Evolutionary conservation across 2,888 invertebrate genomes (phyloP).

Genomic region (Allacma fusca): DNA sequence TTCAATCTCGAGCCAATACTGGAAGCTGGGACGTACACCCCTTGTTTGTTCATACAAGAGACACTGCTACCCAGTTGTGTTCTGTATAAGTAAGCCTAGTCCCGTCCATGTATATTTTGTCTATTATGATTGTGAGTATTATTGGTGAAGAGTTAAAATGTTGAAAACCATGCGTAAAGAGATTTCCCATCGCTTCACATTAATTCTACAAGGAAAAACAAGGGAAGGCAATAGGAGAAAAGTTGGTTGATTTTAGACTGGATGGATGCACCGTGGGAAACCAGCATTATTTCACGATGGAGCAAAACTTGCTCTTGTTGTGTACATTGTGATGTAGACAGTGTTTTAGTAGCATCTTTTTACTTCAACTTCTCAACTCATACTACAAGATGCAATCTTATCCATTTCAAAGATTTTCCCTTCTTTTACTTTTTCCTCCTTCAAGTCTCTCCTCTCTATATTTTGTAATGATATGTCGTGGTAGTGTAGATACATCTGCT

Average conservation of each 20-base stretch:
- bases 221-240: slow-evolving; percentile 36
- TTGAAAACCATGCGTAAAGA: slow-evolving; percentile 23
- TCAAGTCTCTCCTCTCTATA: neutral
- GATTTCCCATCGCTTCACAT: slow-evolving; percentile 47
- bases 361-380: neutral
- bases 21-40: no score
- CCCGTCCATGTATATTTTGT: no score
- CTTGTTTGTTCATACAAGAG: no score
- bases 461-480: no score
- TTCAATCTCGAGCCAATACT: no score
- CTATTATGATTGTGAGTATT: slow-evolving; percentile 10
- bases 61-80: no score
- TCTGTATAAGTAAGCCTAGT: no score
- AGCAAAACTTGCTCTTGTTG: slow-evolving; percentile 19
- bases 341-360: slow-evolving; percentile 12
- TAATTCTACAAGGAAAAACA: slow-evolving; percentile 39
- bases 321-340: neutral
- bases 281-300: slow-evolving; percentile 40
- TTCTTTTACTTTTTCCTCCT: neutral
- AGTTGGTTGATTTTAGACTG: slow-evolving; percentile 31
- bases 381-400: slow-evolving; percentile 4
- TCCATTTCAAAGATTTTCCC: slow-evolving; percentile 24
- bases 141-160: slow-evolving; percentile 8
- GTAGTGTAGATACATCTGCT: no score
- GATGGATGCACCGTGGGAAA: slow-evolving; percentile 49